Evolutionary conservation across 2,113 vertebrate genomes (phyloP).

Genomic region (Geococcyx californianus): DNA sequence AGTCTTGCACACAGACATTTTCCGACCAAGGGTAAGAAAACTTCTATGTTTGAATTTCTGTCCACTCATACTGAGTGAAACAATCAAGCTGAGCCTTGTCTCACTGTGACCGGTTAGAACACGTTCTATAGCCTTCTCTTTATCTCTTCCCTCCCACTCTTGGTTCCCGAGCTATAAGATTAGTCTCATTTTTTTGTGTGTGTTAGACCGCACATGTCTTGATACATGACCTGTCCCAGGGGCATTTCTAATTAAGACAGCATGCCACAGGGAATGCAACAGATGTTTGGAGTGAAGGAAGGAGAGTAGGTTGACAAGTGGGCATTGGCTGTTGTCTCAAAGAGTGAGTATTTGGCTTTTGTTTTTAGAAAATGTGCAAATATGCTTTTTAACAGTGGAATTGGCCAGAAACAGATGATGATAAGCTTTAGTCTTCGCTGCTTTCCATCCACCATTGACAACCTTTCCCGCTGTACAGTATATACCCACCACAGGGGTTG

Average conservation of each 20-base stretch:
- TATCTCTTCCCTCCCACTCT: too few species aligned
- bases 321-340: not conserved
- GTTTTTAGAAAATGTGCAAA: not conserved
- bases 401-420: not conserved
- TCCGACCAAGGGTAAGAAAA: too few species aligned
- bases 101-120: too few species aligned
- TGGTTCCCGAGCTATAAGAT: too few species aligned
- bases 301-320: not conserved
- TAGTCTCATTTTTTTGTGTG: too few species aligned
- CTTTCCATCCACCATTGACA: not conserved
- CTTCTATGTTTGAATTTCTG: too few species aligned
- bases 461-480: accelerated
- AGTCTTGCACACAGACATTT: too few species aligned
- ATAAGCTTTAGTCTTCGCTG: not conserved
- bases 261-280: not conserved
- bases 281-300: not conserved
- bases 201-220: too few species aligned
- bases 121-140: too few species aligned
- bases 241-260: not conserved
- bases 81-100: too few species aligned
- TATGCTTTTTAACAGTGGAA: not conserved
- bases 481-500: not conserved
- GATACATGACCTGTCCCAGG: not conserved
- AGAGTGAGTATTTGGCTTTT: not conserved
- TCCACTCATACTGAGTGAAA: too few species aligned